These are phyloP conservation scores for Dyspetes luteomarginatus DNA, from an alignment of 2,888 invertebrate species.

Conservation along the genomic window DNA sequence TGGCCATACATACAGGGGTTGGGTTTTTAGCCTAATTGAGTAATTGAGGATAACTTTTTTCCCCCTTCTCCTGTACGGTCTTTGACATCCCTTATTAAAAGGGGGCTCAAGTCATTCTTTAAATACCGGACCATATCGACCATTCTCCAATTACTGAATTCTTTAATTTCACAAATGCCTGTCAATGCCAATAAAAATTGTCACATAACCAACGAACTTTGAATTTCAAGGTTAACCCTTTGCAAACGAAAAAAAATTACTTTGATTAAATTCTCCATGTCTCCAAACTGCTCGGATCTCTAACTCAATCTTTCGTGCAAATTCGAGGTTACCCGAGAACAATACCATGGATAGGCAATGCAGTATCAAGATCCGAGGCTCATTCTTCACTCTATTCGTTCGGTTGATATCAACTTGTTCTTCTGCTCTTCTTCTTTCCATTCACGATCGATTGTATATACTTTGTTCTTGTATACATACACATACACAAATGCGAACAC, in stretches of 20 bases:
- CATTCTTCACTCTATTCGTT: constrained; percentile 3
- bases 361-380: constrained; percentile 1
- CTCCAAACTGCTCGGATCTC: background rate
- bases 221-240: background rate
- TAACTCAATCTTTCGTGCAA: background rate
- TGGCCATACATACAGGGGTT: constrained; percentile 3
- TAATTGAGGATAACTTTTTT: constrained; percentile 46
- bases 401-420: background rate
- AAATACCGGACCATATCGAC: background rate
- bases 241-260: background rate
- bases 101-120: background rate
- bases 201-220: background rate
- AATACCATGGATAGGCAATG: background rate
- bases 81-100: background rate
- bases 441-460: constrained; percentile 23
- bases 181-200: background rate
- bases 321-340: background rate
- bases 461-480: background rate
- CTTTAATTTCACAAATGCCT: background rate
- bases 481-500: no score
- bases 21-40: constrained; percentile 41
- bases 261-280: background rate
- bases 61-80: background rate
- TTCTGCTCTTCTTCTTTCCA: constrained; percentile 3
- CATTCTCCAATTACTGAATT: background rate